Percentiles rank a stretch among this genome's conserved stretches.
These are phyloP conservation scores for Dasyurus viverrinus DNA, from an alignment of 2,113 vertebrate species.

Conservation along the genomic window DNA sequence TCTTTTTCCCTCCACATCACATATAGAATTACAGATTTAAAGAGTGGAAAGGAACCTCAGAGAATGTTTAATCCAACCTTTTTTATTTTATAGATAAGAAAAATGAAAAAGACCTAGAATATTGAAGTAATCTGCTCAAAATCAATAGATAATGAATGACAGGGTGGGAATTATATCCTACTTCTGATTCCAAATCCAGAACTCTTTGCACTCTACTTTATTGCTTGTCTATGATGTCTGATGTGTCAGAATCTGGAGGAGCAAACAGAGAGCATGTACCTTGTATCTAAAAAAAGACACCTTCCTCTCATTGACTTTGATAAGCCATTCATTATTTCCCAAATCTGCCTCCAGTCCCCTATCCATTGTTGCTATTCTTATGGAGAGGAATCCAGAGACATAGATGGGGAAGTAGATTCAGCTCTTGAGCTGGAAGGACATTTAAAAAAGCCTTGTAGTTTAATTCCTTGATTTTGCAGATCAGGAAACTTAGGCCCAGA, in stretches of 20 bases:
- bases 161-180: neutral
- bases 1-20: neutral
- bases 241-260: neutral
- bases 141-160: neutral
- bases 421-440: neutral
- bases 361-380: neutral
- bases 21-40: neutral
- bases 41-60: neutral
- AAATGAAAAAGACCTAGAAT: neutral
- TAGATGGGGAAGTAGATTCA: neutral
- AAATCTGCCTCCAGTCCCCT: neutral
- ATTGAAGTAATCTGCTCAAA: neutral
- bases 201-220: neutral
- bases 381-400: neutral
- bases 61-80: neutral
- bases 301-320: neutral
- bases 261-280: neutral
- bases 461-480: neutral
- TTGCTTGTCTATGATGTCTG: neutral
- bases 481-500: neutral
- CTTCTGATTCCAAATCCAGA: neutral
- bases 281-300: neutral
- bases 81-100: neutral
- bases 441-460: neutral
- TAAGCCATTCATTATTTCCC: neutral